Conservation (phyloP, 1,140 invertebrate species). For the Steinernema khuongi region DNA sequence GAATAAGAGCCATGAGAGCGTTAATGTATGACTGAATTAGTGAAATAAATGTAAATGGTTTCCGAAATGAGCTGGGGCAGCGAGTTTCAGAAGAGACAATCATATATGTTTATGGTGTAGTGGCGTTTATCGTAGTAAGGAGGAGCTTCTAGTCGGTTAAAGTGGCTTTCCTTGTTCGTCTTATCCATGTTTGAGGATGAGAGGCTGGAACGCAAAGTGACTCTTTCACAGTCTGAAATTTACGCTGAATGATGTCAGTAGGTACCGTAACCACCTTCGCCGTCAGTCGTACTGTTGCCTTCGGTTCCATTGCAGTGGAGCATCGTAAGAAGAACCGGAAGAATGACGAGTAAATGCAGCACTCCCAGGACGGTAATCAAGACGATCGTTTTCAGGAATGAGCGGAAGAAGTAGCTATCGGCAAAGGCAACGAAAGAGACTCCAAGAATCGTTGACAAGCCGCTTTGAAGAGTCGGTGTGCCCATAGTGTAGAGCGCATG, state of each 20-base stretch:
- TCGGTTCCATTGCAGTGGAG: slow-evolving; percentile 58
- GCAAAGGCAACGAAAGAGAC: slow-evolving; percentile 78
- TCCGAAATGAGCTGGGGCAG: background rate
- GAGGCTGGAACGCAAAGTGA: background rate
- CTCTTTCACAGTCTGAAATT: background rate
- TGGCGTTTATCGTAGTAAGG: background rate
- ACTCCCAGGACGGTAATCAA: slow-evolving; percentile 77
- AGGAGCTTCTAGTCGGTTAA: background rate
- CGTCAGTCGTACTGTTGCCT: slow-evolving; percentile 7
- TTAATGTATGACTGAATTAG: no score
- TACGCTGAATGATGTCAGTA: background rate
- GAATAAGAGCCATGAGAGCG: no score
- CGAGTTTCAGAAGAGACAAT: background rate
- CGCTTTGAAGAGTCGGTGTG: slow-evolving; percentile 82
- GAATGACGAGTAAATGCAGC: slow-evolving; percentile 59
- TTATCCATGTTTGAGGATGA: background rate
- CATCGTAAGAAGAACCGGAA: slow-evolving; percentile 72
- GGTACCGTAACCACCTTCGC: slow-evolving; percentile 13
- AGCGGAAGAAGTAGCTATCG: slow-evolving; percentile 90
- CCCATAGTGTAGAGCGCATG: slow-evolving; percentile 82
- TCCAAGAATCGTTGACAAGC: slow-evolving; percentile 82
- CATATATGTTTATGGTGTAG: background rate
- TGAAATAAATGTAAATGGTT: no score
- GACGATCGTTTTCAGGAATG: slow-evolving; percentile 97
- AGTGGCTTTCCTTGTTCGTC: background rate